Evolutionary conservation across 2,797 vertebrate genomes (phyloP).

Genomic region (Emys orbicularis): DNA sequence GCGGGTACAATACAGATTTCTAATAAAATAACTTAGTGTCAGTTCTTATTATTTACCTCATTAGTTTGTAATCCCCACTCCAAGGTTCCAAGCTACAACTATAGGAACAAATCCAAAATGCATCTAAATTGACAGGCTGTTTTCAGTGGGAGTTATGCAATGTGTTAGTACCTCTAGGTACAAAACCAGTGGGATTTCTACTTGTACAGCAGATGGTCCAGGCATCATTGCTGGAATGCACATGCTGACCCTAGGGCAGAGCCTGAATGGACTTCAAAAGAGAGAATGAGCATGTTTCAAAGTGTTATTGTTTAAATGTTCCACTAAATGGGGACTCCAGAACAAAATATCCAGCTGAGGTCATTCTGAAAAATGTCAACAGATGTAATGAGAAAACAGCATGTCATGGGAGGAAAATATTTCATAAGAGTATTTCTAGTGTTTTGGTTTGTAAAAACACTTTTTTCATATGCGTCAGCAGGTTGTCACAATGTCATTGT

Average conservation of each 20-base stretch:
- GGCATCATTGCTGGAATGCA: conserved; percentile 76
- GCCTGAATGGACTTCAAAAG: conserved; percentile 78
- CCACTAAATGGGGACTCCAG: conserved; percentile 72
- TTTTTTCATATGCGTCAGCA: conserved; percentile 51
- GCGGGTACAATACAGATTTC: conserved; percentile 6
- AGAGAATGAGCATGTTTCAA: conserved; percentile 63
- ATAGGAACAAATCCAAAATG: conserved; percentile 61
- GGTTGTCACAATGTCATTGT: conserved; percentile 46
- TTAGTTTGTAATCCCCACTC: conserved; percentile 28
- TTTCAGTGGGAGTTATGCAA: conserved; percentile 69
- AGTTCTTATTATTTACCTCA: conserved; percentile 40
- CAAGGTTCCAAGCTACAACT: conserved; percentile 53
- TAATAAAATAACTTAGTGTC: conserved; percentile 11
- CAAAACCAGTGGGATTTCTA: conserved; percentile 74
- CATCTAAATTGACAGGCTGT: conserved; percentile 56
- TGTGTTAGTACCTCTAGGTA: conserved; percentile 71
- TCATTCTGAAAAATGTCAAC: conserved; percentile 76
- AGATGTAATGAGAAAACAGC: conserved; percentile 74
- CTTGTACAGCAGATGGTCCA: conserved; percentile 70
- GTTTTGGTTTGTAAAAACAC: conserved; percentile 31
- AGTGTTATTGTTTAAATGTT: conserved; percentile 75
- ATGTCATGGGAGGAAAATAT: conserved; percentile 66
- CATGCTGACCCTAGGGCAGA: conserved; percentile 73
- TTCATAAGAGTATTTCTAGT: conserved; percentile 55
- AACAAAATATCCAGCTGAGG: conserved; percentile 77